Evolutionary conservation across 2,797 vertebrate species (phyloP).

Genomic region (Danio choprae): DNA sequence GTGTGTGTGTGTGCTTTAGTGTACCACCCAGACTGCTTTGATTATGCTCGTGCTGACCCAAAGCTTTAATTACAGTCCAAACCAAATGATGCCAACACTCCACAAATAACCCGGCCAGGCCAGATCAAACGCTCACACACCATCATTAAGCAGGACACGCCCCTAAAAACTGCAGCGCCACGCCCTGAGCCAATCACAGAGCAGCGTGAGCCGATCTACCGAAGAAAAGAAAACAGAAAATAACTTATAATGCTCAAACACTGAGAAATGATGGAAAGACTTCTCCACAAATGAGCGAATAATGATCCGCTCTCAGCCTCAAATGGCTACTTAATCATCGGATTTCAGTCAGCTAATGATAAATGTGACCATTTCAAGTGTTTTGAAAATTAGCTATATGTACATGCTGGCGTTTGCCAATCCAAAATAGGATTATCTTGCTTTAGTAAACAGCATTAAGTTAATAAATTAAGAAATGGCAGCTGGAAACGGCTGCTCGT

Average conservation of each 20-base stretch:
- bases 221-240: slow-evolving; percentile 22
- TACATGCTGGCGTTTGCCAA: not conserved
- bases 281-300: slow-evolving; percentile 30
- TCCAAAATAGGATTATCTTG: not conserved
- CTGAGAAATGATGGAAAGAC: slow-evolving; percentile 16
- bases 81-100: slow-evolving; percentile 76
- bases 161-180: slow-evolving; percentile 75
- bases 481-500: not conserved
- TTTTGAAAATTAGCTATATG: not conserved
- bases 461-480: not conserved
- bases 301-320: slow-evolving; percentile 17
- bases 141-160: slow-evolving; percentile 80
- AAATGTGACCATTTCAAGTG: not conserved
- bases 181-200: slow-evolving; percentile 77
- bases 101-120: slow-evolving; percentile 83
- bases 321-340: not conserved
- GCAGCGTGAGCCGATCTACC: slow-evolving; percentile 64
- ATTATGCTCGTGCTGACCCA: slow-evolving; percentile 58
- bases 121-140: slow-evolving; percentile 85
- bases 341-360: slow-evolving; percentile 26
- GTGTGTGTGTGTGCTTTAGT: slow-evolving; percentile 38
- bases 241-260: slow-evolving; percentile 10
- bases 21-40: slow-evolving; percentile 60
- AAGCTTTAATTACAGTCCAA: slow-evolving; percentile 71
- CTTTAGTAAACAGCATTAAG: not conserved